Evolutionary conservation across 1,140 invertebrate genomes (phyloP), one percentile per base, ranked within the genome.

Genomic region (Drosophila ironensis): DNA sequence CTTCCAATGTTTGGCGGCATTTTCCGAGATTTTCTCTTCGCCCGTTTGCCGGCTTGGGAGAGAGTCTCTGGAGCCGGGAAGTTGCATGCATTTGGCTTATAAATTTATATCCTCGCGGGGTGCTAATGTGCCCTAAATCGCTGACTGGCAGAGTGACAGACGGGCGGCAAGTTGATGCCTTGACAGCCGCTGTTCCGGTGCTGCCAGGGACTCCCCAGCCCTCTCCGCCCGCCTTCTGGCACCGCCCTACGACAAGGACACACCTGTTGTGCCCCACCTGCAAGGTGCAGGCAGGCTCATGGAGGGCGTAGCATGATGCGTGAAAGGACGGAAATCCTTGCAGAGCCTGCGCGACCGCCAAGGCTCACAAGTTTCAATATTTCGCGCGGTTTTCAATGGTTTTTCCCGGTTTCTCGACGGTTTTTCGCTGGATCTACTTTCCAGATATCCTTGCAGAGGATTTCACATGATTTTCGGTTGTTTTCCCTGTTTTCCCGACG

Each of bases 1-100:
- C n/a, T n/a, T n/a, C n/a, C n/a, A n/a, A n/a, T n/a, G n/a, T 30
- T 78, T 74, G 57, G 68, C 75, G 74, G 75, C 64, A 78, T 80
- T 78, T 68, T 5, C 20, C n/a, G 44, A 33, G 27, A 28, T 14
- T 46, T 24, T 44, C 67, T 20, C 44, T 37, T 44, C 61, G 20
- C 20, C 2, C 5, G 44, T 33, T 35, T 25, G 17, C 44, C 30
- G 37, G 40, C 12, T 54, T 19, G 25, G 27, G 24, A 24, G 33
- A 40, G 41, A 44, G 42, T 47, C 48, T 28, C 52, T 47, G 24
- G 30, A 71, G 50, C n/a, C n/a, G n/a, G 57, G 60, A 53, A 60
- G 53, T 69, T 74, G 54, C 63, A 56, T 48, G 56, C 59, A 69
- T 61, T 72, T 74, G n/a, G 50, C 57, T 71, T 60, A 81, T 81